Evolutionary conservation across 2,888 invertebrate genomes (phyloP).

Genomic region (Zelleria hepariella): DNA sequence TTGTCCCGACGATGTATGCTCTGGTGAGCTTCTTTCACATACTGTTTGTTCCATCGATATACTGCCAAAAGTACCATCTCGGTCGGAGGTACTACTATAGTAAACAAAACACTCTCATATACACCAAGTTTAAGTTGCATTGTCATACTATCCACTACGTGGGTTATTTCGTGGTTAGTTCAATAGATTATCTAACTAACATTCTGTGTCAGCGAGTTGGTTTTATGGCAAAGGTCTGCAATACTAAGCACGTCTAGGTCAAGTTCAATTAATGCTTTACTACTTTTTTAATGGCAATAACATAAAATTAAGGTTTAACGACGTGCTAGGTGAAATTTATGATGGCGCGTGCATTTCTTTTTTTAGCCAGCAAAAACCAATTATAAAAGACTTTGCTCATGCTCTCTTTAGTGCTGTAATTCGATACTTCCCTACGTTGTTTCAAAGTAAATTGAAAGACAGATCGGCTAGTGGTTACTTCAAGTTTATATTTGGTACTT

Average conservation of each 20-base stretch:
- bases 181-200: background rate
- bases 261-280: background rate
- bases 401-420: background rate
- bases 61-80: no score
- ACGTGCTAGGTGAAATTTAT: background rate
- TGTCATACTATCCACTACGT: no score
- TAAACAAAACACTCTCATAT: no score
- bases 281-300: background rate
- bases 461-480: no score
- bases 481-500: no score
- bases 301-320: background rate
- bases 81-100: no score
- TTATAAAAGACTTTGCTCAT: background rate
- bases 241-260: background rate
- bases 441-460: no score
- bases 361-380: background rate
- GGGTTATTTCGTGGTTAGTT: background rate
- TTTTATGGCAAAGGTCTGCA: background rate
- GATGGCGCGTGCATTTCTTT: background rate
- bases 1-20: background rate
- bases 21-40: background rate
- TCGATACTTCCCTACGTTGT: no score
- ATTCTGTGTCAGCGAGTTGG: background rate
- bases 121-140: no score
- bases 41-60: background rate